These are phyloP conservation scores for Formica aserva DNA, from an alignment of 2,888 invertebrate genomes.

Conservation along the genomic window DNA sequence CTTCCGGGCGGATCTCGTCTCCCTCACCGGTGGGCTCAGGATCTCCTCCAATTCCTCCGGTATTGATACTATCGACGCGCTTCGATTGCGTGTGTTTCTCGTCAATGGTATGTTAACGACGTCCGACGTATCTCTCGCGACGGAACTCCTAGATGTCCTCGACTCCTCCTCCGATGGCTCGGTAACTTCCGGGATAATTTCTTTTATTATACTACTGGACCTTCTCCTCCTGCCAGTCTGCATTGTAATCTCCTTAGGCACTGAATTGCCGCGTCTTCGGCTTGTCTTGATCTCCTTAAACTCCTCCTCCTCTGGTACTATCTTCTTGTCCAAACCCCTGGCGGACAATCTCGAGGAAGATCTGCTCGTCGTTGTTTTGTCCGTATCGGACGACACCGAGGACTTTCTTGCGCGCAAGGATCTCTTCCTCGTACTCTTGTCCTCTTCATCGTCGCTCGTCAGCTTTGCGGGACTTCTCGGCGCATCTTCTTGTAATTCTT, in stretches of 20 bases:
- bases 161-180: not conserved
- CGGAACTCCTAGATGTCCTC: not conserved
- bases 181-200: slow-evolving; percentile 45
- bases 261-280: slow-evolving; percentile 76
- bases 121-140: not conserved
- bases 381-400: slow-evolving; percentile 38
- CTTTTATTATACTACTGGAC: slow-evolving; percentile 70
- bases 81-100: slow-evolving; percentile 73
- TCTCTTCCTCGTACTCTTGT: slow-evolving; percentile 39
- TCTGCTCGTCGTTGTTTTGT: not conserved
- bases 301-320: not conserved
- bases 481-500: slow-evolving; percentile 65
- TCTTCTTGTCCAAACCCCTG: slow-evolving; percentile 20
- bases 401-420: slow-evolving; percentile 21
- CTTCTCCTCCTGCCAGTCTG: slow-evolving; percentile 59
- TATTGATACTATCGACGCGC: slow-evolving; percentile 77
- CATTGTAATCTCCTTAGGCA: slow-evolving; percentile 74
- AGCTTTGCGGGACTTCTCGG: slow-evolving; percentile 46
- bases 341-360: slow-evolving; percentile 17
- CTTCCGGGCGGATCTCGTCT: slow-evolving; percentile 49
- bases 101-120: slow-evolving; percentile 63
- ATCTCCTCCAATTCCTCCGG: slow-evolving; percentile 80
- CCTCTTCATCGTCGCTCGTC: slow-evolving; percentile 51
- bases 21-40: slow-evolving; percentile 56
- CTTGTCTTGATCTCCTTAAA: slow-evolving; percentile 16